Evolutionary conservation across 1,140 invertebrate genomes (phyloP).

Genomic region (Uloborus diversus): DNA sequence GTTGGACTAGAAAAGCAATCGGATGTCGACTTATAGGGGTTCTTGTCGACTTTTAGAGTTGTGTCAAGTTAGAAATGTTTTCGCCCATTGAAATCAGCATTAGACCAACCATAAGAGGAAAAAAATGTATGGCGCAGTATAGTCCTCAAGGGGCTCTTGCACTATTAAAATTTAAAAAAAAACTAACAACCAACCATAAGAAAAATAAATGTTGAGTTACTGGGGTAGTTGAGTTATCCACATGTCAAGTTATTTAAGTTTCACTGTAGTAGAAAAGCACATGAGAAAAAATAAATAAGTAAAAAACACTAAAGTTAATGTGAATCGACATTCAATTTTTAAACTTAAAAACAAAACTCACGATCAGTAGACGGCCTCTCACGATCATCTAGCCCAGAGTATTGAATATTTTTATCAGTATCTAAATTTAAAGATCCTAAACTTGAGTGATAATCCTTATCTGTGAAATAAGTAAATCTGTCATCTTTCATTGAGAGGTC

Average conservation of each 20-base stretch:
- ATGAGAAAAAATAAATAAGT: neutral
- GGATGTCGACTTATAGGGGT: too few species aligned
- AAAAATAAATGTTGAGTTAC: neutral
- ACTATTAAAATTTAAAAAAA: too few species aligned
- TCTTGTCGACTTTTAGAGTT: too few species aligned
- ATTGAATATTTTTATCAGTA: constrained; percentile 48
- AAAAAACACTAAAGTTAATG: neutral
- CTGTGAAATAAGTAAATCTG: neutral
- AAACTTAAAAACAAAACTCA: constrained; percentile 14
- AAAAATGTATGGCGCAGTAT: too few species aligned
- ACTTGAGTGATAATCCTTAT: constrained; percentile 30
- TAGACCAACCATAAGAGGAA: too few species aligned
- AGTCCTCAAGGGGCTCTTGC: too few species aligned
- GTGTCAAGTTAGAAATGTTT: too few species aligned
- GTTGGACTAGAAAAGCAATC: too few species aligned
- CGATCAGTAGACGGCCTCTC: constrained; percentile 58
- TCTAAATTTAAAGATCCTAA: constrained; percentile 41
- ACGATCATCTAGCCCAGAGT: constrained; percentile 55
- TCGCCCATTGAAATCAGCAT: too few species aligned
- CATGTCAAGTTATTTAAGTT: neutral
- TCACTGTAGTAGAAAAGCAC: neutral
- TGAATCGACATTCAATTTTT: neutral
- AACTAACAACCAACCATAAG: neutral
- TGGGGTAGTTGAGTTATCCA: neutral
- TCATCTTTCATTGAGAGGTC: neutral